phyloP scores from a whole-genome alignment of 2,113 vertebrate genomes.

The Zapus hudsonius region DNA sequence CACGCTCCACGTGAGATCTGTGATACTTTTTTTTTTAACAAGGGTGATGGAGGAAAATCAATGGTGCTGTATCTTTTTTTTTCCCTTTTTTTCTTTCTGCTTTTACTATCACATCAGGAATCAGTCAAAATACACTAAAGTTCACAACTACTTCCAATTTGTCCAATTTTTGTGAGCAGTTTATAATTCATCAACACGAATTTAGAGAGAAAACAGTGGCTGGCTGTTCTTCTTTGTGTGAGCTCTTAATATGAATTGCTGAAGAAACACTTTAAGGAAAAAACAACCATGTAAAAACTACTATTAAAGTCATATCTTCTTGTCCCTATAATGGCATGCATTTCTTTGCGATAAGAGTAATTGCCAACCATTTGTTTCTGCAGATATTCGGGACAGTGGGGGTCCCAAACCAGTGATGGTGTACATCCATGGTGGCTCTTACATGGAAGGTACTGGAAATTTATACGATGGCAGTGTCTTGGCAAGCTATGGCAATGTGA shows the following conservation, averaged over 20 bases:
- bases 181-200: slow-evolving; percentile 16
- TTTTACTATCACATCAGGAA: background rate
- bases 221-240: slow-evolving; percentile 2
- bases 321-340: slow-evolving; percentile 38
- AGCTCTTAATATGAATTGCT: slow-evolving; percentile 77
- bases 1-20: background rate
- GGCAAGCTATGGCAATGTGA: slow-evolving; percentile 99
- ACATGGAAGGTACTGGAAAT: slow-evolving; percentile 99
- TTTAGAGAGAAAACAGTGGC: background rate
- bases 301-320: slow-evolving; percentile 19
- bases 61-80: background rate
- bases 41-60: background rate
- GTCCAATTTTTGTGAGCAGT: background rate
- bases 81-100: background rate
- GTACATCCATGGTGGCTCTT: slow-evolving; percentile 99
- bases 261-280: slow-evolving; percentile 87
- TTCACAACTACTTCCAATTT: background rate
- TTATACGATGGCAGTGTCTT: slow-evolving; percentile 99
- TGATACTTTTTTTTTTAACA: background rate
- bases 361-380: slow-evolving; percentile 88
- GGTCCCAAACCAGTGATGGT: slow-evolving; percentile 99
- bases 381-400: slow-evolving; percentile 99
- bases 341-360: slow-evolving; percentile 81
- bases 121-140: slow-evolving; percentile 1
- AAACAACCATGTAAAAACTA: slow-evolving; percentile 65